Evolutionary conservation across 2,113 vertebrate species (phyloP).

Genomic region (Carassius gibelio): DNA sequence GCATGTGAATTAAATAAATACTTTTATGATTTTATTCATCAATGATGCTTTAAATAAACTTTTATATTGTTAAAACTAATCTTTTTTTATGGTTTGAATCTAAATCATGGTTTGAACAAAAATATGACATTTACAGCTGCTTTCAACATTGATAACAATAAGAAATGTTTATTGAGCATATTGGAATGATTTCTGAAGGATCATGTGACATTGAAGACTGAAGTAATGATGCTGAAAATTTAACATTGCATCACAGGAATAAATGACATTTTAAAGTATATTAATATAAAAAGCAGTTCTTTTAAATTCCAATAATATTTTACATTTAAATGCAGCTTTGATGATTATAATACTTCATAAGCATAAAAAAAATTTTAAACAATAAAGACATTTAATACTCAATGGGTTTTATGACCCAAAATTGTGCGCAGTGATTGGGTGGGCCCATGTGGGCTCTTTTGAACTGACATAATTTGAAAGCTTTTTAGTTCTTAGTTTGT

Average conservation of each 20-base stretch:
- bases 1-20: not conserved
- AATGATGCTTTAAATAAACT: not conserved
- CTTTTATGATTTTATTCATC: not conserved
- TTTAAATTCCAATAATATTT: not conserved
- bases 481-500: not conserved
- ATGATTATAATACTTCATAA: not conserved
- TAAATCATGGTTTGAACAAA: no score
- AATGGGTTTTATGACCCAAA: not conserved
- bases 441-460: not conserved
- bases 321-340: not conserved
- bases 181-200: not conserved
- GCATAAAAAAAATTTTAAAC: not conserved
- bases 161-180: not conserved
- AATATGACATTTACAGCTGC: not conserved
- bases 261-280: not conserved
- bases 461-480: not conserved
- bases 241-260: not conserved
- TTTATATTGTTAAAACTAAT: not conserved
- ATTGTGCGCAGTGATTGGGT: not conserved
- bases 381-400: not conserved
- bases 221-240: not conserved
- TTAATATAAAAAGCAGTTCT: not conserved
- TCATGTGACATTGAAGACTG: not conserved
- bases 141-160: not conserved
- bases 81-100: no score